Conservation (phyloP, 2,797 vertebrate species). For the Scyliorhinus canicula region DNA sequence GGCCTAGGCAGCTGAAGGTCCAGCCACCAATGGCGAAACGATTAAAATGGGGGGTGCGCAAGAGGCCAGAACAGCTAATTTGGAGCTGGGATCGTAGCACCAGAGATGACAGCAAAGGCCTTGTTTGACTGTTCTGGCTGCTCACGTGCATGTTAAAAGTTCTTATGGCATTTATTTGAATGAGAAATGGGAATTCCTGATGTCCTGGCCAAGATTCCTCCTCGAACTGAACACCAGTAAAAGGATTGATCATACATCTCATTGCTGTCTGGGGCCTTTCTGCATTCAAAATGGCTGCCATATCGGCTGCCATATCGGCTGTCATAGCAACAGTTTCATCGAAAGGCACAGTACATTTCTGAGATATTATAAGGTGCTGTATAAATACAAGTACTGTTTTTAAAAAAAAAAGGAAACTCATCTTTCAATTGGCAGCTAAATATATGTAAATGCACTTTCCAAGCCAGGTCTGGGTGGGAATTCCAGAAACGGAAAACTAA, state of each 20-base stretch:
- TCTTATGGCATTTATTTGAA: not conserved
- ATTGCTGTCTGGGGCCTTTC: not conserved
- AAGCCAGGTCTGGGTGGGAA: no score
- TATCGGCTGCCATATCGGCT: not conserved
- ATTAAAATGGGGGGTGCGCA: no score
- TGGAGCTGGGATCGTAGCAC: no score
- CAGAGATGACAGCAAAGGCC: not conserved
- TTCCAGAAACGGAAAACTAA: no score
- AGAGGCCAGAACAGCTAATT: no score
- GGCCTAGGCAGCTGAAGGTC: no score
- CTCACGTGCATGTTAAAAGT: not conserved
- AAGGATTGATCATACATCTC: not conserved
- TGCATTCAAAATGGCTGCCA: not conserved
- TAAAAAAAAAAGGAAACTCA: no score
- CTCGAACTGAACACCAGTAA: not conserved
- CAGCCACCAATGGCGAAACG: no score
- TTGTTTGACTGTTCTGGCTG: not conserved
- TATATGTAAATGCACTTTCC: no score
- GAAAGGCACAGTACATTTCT: not conserved
- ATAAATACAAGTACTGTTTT: no score
- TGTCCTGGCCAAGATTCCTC: not conserved
- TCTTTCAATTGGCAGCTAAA: no score
- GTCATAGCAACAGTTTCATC: not conserved
- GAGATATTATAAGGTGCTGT: no score
- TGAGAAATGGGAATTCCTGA: not conserved